Conservation (phyloP, 2,888 invertebrate genomes). For the Selenia dentaria region DNA sequence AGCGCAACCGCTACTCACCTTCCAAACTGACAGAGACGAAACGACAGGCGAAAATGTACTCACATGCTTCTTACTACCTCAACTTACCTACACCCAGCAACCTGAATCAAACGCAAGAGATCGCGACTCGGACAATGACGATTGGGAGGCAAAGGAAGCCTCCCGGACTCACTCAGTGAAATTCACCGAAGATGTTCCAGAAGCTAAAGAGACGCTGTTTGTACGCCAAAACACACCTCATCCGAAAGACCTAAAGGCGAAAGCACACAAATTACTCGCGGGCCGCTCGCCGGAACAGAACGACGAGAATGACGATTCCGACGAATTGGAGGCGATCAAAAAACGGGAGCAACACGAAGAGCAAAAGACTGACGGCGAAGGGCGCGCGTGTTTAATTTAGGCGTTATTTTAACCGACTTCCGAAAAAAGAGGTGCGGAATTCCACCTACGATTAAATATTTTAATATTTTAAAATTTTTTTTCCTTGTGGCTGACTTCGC, state of each 20-base stretch:
- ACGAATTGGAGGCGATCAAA: constrained; percentile 87
- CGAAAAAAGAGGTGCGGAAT: no score
- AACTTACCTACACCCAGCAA: constrained; percentile 90
- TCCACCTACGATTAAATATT: no score
- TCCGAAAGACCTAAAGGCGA: constrained; percentile 97
- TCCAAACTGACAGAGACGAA: constrained; percentile 98
- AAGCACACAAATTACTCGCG: constrained; percentile 92
- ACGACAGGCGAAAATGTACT: constrained; percentile 95
- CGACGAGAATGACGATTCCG: constrained; percentile 87
- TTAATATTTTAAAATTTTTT: no score
- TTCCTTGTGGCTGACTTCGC: no score
- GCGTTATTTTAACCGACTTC: no score
- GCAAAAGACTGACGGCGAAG: constrained; percentile 43
- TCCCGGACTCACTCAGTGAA: constrained; percentile 95
- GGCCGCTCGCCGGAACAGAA: constrained; percentile 73
- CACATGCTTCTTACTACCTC: constrained; percentile 98
- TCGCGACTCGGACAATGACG: constrained; percentile 87
- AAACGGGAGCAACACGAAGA: no score
- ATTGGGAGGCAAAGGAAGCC: constrained; percentile 92
- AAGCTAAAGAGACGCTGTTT: constrained; percentile 77
- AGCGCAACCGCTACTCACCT: constrained; percentile 98
- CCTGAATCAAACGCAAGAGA: constrained; percentile 84
- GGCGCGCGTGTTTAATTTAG: no score
- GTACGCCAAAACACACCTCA: constrained; percentile 88
- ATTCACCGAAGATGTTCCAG: constrained; percentile 90